Percentiles rank a stretch among this genome's conserved stretches.
These are phyloP conservation scores for Leguminivora glycinivorella DNA, from an alignment of 1,140 invertebrate species.

Conservation along the genomic window DNA sequence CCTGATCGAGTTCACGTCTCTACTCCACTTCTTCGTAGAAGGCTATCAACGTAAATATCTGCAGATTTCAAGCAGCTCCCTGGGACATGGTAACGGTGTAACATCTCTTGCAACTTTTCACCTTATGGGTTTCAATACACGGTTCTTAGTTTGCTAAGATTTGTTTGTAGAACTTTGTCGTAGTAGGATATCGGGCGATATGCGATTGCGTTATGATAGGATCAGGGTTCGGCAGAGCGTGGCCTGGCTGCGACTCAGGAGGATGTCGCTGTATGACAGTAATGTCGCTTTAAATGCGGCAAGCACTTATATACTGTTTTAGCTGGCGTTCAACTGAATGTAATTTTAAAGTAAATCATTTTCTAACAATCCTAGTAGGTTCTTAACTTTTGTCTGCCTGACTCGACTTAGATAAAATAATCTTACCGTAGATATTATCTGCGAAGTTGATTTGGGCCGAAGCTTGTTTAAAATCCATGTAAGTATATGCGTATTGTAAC, in stretches of 20 bases:
- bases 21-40: constrained; percentile 68
- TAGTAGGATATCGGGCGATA: constrained; percentile 45
- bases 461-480: no score
- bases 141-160: constrained; percentile 38
- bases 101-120: constrained; percentile 8
- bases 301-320: constrained; percentile 38
- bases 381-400: no score
- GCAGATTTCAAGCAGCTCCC: constrained; percentile 49
- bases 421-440: no score
- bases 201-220: constrained; percentile 77
- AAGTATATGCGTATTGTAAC: no score
- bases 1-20: constrained; percentile 67
- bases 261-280: constrained; percentile 55
- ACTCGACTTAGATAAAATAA: no score
- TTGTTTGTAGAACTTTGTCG: constrained; percentile 42
- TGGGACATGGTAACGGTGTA: constrained; percentile 39
- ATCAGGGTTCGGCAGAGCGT: constrained; percentile 70
- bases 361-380: no score
- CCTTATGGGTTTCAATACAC: constrained; percentile 37
- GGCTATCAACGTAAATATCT: constrained; percentile 76
- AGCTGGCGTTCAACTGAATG: neutral
- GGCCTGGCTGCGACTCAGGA: constrained; percentile 44
- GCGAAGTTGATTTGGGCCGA: no score
- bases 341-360: neutral
- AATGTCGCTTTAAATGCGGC: constrained; percentile 56